Evolutionary conservation across 2,888 invertebrate species (phyloP).

Genomic region (Ophioninae sp.): DNA sequence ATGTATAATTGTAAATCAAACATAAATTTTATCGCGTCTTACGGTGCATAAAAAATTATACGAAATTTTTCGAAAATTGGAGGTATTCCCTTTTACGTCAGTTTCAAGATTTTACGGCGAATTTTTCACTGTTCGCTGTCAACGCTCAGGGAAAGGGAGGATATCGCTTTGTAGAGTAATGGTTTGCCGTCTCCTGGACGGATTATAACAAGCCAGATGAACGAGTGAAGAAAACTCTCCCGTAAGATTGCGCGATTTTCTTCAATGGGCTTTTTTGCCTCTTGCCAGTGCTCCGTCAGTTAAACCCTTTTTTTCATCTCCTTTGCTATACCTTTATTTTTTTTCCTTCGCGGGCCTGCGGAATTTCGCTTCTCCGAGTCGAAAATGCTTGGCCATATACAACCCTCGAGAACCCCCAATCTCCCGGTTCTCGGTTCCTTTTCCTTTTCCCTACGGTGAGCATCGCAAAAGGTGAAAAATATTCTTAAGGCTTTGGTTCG

Average conservation of each 20-base stretch:
- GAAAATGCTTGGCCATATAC: neutral
- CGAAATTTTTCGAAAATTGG: neutral
- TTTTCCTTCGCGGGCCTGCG: conserved; percentile 1
- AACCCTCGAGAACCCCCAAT: conserved; percentile 2
- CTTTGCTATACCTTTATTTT: neutral
- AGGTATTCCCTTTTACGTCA: neutral
- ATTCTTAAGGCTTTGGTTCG: neutral
- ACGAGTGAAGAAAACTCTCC: conserved; percentile 11
- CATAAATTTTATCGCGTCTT: neutral
- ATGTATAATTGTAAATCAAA: neutral
- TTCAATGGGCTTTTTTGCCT: neutral
- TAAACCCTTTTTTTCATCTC: neutral
- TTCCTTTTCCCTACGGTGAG: neutral
- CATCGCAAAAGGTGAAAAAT: conserved; percentile 11
- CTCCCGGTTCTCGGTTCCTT: conserved; percentile 7
- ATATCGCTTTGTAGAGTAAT: conserved; percentile 41
- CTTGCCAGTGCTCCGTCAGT: conserved; percentile 2
- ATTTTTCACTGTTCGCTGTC: conserved; percentile 12
- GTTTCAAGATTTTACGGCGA: conserved; percentile 9
- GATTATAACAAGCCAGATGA: conserved; percentile 42
- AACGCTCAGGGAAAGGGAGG: neutral
- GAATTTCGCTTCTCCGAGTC: conserved; percentile 31
- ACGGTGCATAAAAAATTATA: neutral
- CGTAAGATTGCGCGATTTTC: conserved; percentile 24
- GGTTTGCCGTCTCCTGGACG: conserved; percentile 23